phyloP scores from a whole-genome alignment of 2,888 invertebrate species.

The Theodoxus fluviatilis region DNA sequence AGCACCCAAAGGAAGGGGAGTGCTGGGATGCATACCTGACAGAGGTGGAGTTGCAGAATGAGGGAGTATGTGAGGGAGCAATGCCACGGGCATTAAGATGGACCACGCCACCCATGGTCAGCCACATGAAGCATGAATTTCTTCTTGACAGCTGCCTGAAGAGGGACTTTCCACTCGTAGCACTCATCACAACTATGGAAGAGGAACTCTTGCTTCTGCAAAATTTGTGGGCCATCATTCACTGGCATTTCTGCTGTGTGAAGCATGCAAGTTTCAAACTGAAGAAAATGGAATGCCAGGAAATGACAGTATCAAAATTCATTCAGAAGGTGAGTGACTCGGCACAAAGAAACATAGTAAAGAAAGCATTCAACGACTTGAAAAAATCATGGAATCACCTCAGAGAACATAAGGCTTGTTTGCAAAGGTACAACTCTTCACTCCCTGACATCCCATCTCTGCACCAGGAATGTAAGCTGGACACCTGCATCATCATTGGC shows the following conservation, averaged over 20 bases:
- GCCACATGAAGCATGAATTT: too few species aligned
- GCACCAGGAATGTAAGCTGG: background rate
- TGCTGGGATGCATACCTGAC: too few species aligned
- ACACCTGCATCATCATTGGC: constrained; percentile 3
- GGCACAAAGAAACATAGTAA: background rate
- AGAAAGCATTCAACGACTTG: constrained; percentile 16
- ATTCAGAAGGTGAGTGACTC: background rate
- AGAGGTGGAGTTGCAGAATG: too few species aligned
- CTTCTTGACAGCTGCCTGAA: too few species aligned
- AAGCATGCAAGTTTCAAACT: constrained; percentile 1
- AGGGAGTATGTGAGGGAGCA: too few species aligned
- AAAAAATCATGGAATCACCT: constrained; percentile 22
- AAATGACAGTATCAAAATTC: constrained; percentile 11
- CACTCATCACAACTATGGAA: too few species aligned
- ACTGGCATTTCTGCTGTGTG: constrained; percentile 21
- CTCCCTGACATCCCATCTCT: constrained; percentile 8
- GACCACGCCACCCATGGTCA: too few species aligned
- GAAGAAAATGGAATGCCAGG: background rate
- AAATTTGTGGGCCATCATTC: constrained; percentile 5
- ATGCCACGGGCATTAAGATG: too few species aligned
- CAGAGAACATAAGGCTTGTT: background rate
- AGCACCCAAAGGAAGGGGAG: too few species aligned
- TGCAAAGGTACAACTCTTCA: constrained; percentile 14
- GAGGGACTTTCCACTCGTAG: too few species aligned
- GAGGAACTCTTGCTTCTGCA: background rate